Conservation (phyloP, 2,888 invertebrate genomes). For the Limnephilus marmoratus region DNA sequence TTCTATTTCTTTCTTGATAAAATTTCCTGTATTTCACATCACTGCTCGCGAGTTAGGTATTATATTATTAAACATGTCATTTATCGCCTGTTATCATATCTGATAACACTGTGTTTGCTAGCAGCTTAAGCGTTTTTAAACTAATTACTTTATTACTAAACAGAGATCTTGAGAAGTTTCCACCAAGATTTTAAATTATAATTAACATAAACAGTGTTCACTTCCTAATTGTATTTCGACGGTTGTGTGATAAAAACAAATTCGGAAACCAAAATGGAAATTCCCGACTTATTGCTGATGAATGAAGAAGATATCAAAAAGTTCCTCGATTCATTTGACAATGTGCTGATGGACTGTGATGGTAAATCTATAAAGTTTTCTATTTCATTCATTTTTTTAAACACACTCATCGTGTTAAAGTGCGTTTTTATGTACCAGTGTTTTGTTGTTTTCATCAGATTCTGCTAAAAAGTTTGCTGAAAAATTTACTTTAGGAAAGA, state of each 20-base stretch:
- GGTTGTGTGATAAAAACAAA: neutral
- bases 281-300: slow-evolving; percentile 15
- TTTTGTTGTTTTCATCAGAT: neutral
- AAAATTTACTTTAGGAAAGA: too few species aligned
- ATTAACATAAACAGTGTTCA: neutral
- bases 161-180: too few species aligned
- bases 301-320: slow-evolving; percentile 61
- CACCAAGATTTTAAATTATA: neutral
- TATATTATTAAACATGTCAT: neutral
- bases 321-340: slow-evolving; percentile 72
- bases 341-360: slow-evolving; percentile 76
- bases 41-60: neutral
- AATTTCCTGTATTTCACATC: too few species aligned
- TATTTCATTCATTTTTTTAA: too few species aligned
- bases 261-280: neutral
- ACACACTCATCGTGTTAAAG: too few species aligned
- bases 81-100: neutral
- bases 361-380: slow-evolving; percentile 69
- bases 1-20: too few species aligned
- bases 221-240: neutral
- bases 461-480: neutral
- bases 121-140: neutral
- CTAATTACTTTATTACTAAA: neutral
- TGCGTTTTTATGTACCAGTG: neutral
- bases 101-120: neutral